Conservation (phyloP, 1,140 invertebrate species). For the Drosophila sucinea region DNA sequence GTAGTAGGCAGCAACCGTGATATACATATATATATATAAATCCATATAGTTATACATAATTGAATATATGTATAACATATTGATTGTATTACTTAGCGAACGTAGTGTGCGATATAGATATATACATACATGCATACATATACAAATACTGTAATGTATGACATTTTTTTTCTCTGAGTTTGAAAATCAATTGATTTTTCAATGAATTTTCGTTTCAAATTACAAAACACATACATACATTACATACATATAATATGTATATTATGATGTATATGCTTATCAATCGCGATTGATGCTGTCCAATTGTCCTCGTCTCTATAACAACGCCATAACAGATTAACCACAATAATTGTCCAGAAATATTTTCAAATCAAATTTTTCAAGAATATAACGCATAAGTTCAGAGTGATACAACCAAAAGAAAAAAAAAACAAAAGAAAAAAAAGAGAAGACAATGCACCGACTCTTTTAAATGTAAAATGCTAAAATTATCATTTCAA, state of each 20-base stretch:
- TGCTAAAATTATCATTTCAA: neutral
- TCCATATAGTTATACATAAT: conserved; percentile 12
- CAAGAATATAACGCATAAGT: conserved; percentile 2
- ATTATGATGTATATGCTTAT: neutral
- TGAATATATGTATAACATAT: conserved; percentile 56
- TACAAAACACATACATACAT: neutral
- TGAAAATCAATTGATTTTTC: neutral
- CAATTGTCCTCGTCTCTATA: neutral
- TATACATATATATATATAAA: conserved; percentile 65
- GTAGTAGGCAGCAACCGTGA: conserved; percentile 71
- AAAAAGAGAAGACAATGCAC: neutral
- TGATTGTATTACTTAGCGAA: conserved; percentile 61
- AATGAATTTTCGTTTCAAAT: neutral
- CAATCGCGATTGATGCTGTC: conserved; percentile 7
- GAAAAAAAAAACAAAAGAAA: neutral
- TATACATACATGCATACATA: conserved; percentile 30
- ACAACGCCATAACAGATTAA: neutral
- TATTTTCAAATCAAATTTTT: conserved; percentile 6
- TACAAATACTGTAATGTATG: neutral
- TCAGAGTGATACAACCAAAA: conserved; percentile 8
- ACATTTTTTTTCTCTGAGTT: neutral
- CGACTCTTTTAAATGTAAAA: neutral
- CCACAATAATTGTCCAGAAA: conserved; percentile 2
- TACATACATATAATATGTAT: too few relatives aligned
- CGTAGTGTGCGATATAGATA: conserved; percentile 53